Base-by-base conservation (phyloP, 2,113 vertebrate genomes). In the Daphoenositta chrysoptera region DNA sequence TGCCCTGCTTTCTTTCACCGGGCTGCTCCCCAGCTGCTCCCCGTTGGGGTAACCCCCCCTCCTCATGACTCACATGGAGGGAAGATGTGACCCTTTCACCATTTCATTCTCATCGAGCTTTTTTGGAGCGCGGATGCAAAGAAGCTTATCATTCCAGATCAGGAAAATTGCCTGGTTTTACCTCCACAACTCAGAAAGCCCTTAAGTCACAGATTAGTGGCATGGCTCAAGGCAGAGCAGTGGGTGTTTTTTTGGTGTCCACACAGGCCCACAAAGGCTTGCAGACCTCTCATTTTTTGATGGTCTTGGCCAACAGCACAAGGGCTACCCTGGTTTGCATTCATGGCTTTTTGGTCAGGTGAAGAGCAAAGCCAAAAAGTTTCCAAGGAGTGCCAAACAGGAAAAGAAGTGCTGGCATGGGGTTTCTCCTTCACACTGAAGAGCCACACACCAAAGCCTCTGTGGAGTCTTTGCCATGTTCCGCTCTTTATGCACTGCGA, bases 261-360 rank as follows among this genome's bases (percentile, higher is more conserved):
- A 13, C 28, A 21, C 7, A 39, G 33, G 30, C 10, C 51, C 17
- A 13, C 4, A 19, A 56, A 31, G 23, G 14, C 0, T 0, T 64
- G 27, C 13, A 60, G 57, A 61, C 4, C 44, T 60, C 48, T 76
- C 30, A 7, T 54, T 78, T 83, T 11, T 2, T 19, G 1, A 2
- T 21, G 31, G 13, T 64, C 9, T 0, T 0, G 1, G 22, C 30
- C 30, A 61, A 13, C 13, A 77, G 31, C n/a, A 44, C 0, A 3
- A 70, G 37, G 33, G 50, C 31, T 75, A 26, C 18, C 11, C 31
- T 64, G 24, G n/a, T n/a, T 51, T 3, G 17, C 8, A 3, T 20
- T 15, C 4, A 2, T 80, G 48, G 51, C 7, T 21, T 28, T 79
- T 50, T 42, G 40, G 6, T 45, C 20, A 58, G 27, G 13, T 22